These are phyloP conservation scores for Xiphorhynchus erythropygius DNA, from an alignment of 2,797 vertebrate species.

Conservation along the genomic window DNA sequence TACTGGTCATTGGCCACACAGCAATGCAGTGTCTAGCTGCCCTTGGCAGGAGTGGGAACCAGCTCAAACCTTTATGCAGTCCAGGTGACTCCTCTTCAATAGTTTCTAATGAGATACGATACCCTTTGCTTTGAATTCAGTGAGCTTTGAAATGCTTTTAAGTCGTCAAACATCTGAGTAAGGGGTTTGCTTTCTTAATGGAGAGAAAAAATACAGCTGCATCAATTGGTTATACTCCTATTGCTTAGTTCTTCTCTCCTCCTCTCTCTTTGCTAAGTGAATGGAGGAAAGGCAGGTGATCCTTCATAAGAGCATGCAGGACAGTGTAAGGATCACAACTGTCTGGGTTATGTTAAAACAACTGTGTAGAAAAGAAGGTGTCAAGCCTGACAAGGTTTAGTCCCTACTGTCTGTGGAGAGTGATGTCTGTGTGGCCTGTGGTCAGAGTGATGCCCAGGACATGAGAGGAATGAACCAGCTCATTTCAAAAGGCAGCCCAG, in stretches of 20 bases:
- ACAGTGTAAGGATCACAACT: not conserved
- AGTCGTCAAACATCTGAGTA: not conserved
- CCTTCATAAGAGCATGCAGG: too few relatives aligned
- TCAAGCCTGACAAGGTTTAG: not conserved
- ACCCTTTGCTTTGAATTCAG: not conserved
- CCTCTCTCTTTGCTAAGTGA: not conserved
- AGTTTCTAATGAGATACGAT: not conserved
- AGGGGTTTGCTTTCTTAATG: not conserved
- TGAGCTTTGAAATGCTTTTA: not conserved
- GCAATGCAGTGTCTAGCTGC: fast-evolving
- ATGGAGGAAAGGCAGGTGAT: not conserved
- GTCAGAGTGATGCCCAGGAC: not conserved
- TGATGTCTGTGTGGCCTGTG: not conserved
- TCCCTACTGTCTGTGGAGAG: not conserved
- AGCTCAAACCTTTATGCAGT: not conserved
- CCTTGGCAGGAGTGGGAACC: not conserved
- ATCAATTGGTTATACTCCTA: not conserved
- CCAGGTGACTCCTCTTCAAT: not conserved
- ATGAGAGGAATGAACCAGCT: not conserved
- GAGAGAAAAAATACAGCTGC: not conserved
- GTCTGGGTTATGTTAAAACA: not conserved
- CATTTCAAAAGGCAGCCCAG: not conserved
- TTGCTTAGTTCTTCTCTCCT: not conserved
- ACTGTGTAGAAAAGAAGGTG: not conserved
- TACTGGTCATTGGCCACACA: not conserved